phyloP scores from a whole-genome alignment of 2,113 vertebrate genomes.

The Pandion haliaetus region DNA sequence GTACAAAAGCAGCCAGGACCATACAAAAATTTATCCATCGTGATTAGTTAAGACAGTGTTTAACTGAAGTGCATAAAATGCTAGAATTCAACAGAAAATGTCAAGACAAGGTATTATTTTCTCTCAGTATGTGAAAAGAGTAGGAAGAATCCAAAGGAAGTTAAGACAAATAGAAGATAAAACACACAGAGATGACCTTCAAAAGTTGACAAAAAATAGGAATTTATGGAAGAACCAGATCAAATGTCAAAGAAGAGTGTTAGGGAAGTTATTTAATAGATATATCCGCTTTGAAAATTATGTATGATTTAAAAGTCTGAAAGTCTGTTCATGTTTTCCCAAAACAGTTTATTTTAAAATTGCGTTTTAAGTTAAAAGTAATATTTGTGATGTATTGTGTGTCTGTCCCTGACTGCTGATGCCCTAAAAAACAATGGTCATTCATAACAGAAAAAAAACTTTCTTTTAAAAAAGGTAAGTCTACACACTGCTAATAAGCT shows the following conservation, averaged over 20 bases:
- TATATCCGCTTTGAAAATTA: conserved; percentile 28
- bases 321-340: neutral
- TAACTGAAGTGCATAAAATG: neutral
- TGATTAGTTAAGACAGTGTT: neutral
- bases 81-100: neutral
- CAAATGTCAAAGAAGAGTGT: conserved; percentile 1
- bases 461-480: neutral
- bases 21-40: neutral
- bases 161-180: conserved; percentile 21
- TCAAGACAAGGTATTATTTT: conserved; percentile 6
- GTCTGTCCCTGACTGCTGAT: neutral
- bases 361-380: neutral
- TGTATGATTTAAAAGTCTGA: neutral
- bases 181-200: conserved; percentile 32
- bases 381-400: neutral
- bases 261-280: conserved; percentile 26
- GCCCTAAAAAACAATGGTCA: neutral
- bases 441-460: neutral
- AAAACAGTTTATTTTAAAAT: neutral
- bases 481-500: neutral
- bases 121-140: neutral
- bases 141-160: conserved; percentile 1
- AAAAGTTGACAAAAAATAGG: neutral
- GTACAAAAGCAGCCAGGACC: neutral
- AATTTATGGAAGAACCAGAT: neutral